Conservation (phyloP, 2,888 invertebrate species). For the Ophioninae sp. region DNA sequence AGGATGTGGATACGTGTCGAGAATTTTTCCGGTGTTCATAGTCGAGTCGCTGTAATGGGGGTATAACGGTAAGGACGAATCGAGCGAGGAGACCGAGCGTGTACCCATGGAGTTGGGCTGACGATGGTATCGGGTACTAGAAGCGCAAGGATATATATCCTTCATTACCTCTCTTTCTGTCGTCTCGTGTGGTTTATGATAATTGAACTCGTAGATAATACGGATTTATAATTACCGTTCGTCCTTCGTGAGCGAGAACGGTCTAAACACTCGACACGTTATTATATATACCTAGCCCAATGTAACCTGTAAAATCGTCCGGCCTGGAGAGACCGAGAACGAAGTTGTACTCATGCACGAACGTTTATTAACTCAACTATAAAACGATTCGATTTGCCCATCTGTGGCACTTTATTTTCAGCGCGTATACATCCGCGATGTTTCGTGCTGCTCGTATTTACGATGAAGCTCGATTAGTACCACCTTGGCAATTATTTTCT, state of each 20-base stretch:
- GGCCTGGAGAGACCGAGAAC: background rate
- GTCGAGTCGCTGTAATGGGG: constrained; percentile 56
- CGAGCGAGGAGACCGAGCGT: constrained; percentile 35
- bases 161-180: constrained; percentile 44
- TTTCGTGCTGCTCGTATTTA: constrained; percentile 40
- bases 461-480: constrained; percentile 41
- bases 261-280: constrained; percentile 44
- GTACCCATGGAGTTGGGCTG: constrained; percentile 17
- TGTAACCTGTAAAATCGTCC: constrained; percentile 6
- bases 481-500: constrained; percentile 43
- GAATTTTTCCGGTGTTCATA: constrained; percentile 40
- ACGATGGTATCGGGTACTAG: constrained; percentile 43
- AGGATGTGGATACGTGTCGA: constrained; percentile 26
- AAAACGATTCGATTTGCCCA: constrained; percentile 59
- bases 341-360: background rate
- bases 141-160: constrained; percentile 37
- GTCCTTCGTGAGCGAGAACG: constrained; percentile 55
- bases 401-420: constrained; percentile 46
- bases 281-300: background rate
- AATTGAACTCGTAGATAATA: constrained; percentile 64
- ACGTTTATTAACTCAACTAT: constrained; percentile 43
- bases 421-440: constrained; percentile 40
- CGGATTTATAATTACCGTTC: constrained; percentile 63
- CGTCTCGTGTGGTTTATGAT: constrained; percentile 58
- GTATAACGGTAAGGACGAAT: constrained; percentile 52